Evolutionary conservation across 2,113 vertebrate genomes (phyloP), one percentile per base, ranked within the genome.

Genomic region (Columbina picui): DNA sequence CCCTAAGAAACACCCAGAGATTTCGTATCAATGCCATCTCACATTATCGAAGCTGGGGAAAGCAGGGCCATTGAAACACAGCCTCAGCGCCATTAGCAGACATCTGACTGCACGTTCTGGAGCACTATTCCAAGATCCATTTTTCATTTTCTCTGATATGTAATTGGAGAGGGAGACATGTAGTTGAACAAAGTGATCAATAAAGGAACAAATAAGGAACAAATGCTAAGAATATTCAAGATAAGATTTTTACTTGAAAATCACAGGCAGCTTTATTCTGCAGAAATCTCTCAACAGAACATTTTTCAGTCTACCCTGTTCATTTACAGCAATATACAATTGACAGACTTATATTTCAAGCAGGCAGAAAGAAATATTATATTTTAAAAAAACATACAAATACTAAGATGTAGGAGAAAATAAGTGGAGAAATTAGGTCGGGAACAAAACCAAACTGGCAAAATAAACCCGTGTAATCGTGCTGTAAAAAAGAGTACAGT

Each of bases 141-240:
- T 92, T 94, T 93, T 93, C 60, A 84, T 93, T 84, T 95, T 89
- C 60, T 87, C 49, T 84, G 76, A 29, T 86, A 71, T 27, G 53
- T 78, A 84, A 36, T 0, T 68, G 43, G 15, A 30, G 60, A 77
- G 80, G 50, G 56, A 77, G 47, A 76, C 8, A 27, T 16, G n/a
- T 50, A 67, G 47, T 57, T 84, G 79, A 49, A 78, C 56, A 84
- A 84, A 93, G 18, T 93, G 60, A 92, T 96, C 86, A 89, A 90
- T 95, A 93, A 56, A 70, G 86, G 63, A 77, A 91, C 52, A 91
- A 93, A 90, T 69, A 94, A 70, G 65, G 82, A 88, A 60, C 43
- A 81, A 95, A 96, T 45, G 43, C 64, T 52, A 41, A 55, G 34
- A 92, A 63, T 96, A 90, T 71, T 87, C 60, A 84, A 86, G 64